Base-by-base conservation (phyloP, 2,888 invertebrate genomes). In the Eupeodes latifasciatus region DNA sequence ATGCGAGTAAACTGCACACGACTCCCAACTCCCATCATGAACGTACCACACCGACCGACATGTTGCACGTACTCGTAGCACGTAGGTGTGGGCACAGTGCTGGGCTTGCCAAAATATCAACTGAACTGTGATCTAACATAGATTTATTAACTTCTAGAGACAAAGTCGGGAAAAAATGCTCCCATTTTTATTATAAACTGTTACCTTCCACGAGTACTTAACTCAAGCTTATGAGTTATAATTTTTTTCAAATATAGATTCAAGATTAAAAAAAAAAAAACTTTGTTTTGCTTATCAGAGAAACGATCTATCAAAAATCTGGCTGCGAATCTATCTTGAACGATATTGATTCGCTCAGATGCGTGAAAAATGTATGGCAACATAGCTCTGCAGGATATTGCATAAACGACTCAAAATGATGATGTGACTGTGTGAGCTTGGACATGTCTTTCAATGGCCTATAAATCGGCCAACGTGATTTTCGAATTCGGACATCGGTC, bases 51-150 rank as follows among this genome's bases (percentile, higher is more conserved):
- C 49, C 75, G 61, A 64, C 16, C 55, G 44, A 6, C 47, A 49
- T 67, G 67, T 67, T 67, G 34, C 67, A 34, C 3, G 80, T 44
- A 80, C 67, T 27, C 34, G 78, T 74, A 86, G 85, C 67, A 27
- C 34, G 78, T 78, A 86, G 85, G 85, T 79, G 85, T 86, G 85
- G 85, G 67, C 77, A 40, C 72, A 62, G 66, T 78, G 67, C 51
- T 77, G 85, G 85, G 85, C 85, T 86, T 86, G 85, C 85, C 85
- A 79, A 86, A 86, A 82, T 75, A 79, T 75, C 53, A 78, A 81
- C 78, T 67, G 77, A 47, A 44, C 71, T 59, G 57, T 76, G 66
- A 72, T 79, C 81, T 78, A 81, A 61, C 61, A 61, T 53, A 78
- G 72, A 81, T 85, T 85, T 78, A 85, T 85, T 81, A 81, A 85